A percentile compares a stretch with the other conserved stretches of the same genome.
phyloP scores from a whole-genome alignment of 1,140 invertebrate genomes.

The Lutraria rhynchaena region DNA sequence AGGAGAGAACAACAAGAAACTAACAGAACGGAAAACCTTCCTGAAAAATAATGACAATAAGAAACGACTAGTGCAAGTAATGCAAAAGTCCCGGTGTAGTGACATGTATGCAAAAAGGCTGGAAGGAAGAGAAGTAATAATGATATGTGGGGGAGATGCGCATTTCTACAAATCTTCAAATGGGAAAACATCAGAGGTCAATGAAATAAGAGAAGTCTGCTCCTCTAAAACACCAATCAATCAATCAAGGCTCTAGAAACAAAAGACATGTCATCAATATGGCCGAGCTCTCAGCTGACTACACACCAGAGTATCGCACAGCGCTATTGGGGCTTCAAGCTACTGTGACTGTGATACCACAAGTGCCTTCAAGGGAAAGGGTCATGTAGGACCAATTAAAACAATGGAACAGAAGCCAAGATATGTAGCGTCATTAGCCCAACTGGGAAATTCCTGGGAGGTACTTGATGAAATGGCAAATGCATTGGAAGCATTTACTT shows the following conservation, averaged over 20 bases:
- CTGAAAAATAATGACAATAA: slow-evolving; percentile 64
- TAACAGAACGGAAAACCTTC: slow-evolving; percentile 56
- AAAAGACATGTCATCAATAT: slow-evolving; percentile 41
- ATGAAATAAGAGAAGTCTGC: slow-evolving; percentile 52
- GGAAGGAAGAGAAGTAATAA: slow-evolving; percentile 31
- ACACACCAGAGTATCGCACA: slow-evolving; percentile 6
- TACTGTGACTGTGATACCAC: neutral
- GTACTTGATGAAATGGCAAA: neutral
- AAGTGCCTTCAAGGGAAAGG: slow-evolving; percentile 15
- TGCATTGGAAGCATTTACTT: neutral
- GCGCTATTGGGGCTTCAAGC: slow-evolving; percentile 2
- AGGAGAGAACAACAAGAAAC: slow-evolving; percentile 47
- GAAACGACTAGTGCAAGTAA: slow-evolving; percentile 38
- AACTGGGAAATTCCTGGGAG: neutral
- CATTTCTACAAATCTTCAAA: slow-evolving; percentile 14
- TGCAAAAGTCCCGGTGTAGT: slow-evolving; percentile 40
- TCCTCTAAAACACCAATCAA: slow-evolving; percentile 31
- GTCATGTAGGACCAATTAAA: slow-evolving; percentile 11
- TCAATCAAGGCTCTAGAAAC: slow-evolving; percentile 45
- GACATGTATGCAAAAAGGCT: slow-evolving; percentile 26
- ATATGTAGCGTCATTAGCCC: neutral
- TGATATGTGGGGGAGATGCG: slow-evolving; percentile 46
- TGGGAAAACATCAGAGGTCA: slow-evolving; percentile 55
- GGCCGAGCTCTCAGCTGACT: neutral
- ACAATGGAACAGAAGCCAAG: neutral